Evolutionary conservation across 2,888 invertebrate genomes (phyloP), one percentile per base, ranked within the genome.

Genomic region (Marasmarcha lunaedactyla): DNA sequence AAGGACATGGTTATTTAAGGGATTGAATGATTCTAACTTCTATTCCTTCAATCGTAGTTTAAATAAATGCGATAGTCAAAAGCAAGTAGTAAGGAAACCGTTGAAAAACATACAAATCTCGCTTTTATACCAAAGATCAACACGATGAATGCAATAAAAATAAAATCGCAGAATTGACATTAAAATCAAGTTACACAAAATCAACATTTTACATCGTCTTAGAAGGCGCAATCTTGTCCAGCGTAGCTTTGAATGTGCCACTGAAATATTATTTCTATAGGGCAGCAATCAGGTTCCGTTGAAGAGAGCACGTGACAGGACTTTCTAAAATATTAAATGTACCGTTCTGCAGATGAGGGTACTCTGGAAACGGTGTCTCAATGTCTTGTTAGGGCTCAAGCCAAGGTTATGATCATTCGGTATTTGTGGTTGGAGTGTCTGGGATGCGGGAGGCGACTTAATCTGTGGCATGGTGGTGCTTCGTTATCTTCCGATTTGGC

Each of bases 211-310:
- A 54, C 30, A 30, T 50, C 48, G 47, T 47, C 47, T 46, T 30
- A 30, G 11, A 11, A 30, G 30, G 30, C 9, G 71, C 74, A 74
- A 78, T 78, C 77, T 77, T 72, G 74, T 68, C 69, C 66, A 53
- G 66, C 47, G 4, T 46, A 66, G 71, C 68, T 78, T 76, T 78
- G 81, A 76, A 79, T 81, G 76, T 76, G 70, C 71, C 65, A 63
- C 67, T 66, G 72, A 79, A 78, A 83, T 83, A 83, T 84, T 79
- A 83, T 84, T 83, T 70, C 77, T 79, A 83, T 84, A 70, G 76
- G 73, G 68, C 74, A 65, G 77, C 84, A 84, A 84, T 84, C 84
- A 84, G 74, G 66, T 63, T 54, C 78, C 67, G 84, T 84, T 83
- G 79, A 81, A 79, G 78, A 66, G 58, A 69, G 71, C 65, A 79